Evolutionary conservation across 2,113 vertebrate genomes (phyloP).

Genomic region (Chascanopsetta lugubris): DNA sequence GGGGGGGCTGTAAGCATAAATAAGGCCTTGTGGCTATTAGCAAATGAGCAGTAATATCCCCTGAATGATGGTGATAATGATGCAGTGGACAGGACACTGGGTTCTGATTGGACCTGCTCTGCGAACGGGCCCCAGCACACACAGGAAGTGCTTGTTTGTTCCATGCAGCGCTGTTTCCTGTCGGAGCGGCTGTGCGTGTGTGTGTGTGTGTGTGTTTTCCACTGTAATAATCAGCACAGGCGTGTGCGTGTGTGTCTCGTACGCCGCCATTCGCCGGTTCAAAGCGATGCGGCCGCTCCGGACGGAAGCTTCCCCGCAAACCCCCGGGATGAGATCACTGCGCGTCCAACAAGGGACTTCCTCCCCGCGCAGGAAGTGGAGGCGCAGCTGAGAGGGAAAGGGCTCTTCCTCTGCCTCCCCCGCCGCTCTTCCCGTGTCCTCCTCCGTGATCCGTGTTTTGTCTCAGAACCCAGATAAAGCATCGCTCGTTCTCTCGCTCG

Average conservation of each 20-base stretch:
- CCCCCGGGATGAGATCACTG: constrained; percentile 73
- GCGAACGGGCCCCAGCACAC: constrained; percentile 66
- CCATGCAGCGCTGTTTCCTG: constrained; percentile 77
- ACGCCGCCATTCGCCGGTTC: constrained; percentile 48
- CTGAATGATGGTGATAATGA: constrained; percentile 72
- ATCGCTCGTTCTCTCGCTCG: constrained; percentile 16
- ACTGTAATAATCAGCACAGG: constrained; percentile 69
- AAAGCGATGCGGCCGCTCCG: constrained; percentile 56
- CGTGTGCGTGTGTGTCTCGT: constrained; percentile 44
- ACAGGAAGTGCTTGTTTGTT: constrained; percentile 88
- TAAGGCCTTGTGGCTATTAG: constrained; percentile 86
- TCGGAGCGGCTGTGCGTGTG: constrained; percentile 76
- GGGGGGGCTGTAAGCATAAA: constrained; percentile 80
- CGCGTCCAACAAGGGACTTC: constrained; percentile 72
- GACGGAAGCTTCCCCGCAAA: constrained; percentile 64
- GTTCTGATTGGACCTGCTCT: constrained; percentile 79
- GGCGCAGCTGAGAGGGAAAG: constrained; percentile 77
- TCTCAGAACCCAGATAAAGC: constrained; percentile 65
- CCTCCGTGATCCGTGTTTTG: constrained; percentile 74
- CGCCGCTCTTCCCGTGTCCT: constrained; percentile 59
- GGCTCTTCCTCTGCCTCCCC: constrained; percentile 69
- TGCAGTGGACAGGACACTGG: constrained; percentile 81
- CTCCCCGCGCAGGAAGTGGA: constrained; percentile 73
- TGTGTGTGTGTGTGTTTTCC: constrained; percentile 79
- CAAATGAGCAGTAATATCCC: constrained; percentile 87